phyloP scores from a whole-genome alignment of 64 coral and sea anemone species.

The Porites australiensis region DNA sequence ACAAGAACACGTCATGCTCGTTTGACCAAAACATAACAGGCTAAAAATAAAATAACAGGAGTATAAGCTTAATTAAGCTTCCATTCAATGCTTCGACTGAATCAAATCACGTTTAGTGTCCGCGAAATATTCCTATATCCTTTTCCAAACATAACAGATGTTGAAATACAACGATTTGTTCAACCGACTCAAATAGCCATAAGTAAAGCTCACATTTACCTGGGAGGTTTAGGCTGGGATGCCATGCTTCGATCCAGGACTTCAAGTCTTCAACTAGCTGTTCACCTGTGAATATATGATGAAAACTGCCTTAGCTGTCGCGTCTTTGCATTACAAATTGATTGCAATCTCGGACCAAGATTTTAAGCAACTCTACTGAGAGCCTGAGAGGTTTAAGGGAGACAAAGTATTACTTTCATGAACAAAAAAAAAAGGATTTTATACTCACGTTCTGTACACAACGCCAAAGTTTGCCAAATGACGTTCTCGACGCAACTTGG shows the following conservation, averaged over 20 bases:
- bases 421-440: constrained; percentile 1
- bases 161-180: neutral
- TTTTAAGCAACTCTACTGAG: neutral
- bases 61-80: neutral
- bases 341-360: neutral
- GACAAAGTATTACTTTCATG: constrained; percentile 1
- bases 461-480: neutral
- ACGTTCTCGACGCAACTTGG: neutral
- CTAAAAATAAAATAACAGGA: constrained; percentile 13
- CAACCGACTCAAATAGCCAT: neutral
- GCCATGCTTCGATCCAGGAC: neutral
- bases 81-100: constrained; percentile 2
- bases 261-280: neutral
- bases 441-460: neutral
- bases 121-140: neutral
- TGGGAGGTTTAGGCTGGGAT: neutral
- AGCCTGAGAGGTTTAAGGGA: constrained; percentile 9
- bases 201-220: neutral
- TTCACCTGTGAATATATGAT: neutral
- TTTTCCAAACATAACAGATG: neutral
- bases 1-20: neutral
- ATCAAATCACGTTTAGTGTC: neutral
- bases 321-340: constrained; percentile 1
- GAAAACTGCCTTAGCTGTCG: neutral
- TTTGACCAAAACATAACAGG: neutral